Evolutionary conservation across 1,140 invertebrate species (phyloP).

Genomic region (Steinernema feltiae): DNA sequence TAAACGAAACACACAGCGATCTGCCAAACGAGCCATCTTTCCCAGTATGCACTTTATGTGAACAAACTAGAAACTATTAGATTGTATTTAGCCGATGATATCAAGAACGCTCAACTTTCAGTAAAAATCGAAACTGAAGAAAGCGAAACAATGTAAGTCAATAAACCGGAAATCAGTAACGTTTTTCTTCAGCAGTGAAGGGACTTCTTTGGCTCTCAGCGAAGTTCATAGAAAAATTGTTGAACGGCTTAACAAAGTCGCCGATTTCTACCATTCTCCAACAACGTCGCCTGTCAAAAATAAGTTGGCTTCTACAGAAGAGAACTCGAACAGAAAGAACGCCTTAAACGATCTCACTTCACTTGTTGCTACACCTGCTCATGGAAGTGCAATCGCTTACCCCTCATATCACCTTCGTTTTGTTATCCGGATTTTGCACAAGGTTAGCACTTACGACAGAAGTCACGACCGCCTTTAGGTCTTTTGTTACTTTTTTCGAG

Average conservation of each 20-base stretch:
- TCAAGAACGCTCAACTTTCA: no score
- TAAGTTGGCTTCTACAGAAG: neutral
- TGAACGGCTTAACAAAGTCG: neutral
- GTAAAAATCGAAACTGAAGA: no score
- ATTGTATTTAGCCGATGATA: no score
- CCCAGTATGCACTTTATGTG: no score
- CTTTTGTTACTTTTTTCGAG: neutral
- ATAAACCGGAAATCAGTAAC: neutral
- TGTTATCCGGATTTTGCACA: neutral
- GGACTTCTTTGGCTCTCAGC: neutral
- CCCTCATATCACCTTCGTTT: neutral
- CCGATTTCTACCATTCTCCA: neutral
- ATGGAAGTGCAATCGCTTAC: neutral
- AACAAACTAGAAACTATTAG: no score
- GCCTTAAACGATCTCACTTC: neutral
- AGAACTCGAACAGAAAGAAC: neutral
- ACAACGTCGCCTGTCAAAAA: neutral
- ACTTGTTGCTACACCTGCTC: neutral
- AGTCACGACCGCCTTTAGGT: neutral
- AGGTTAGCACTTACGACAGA: neutral
- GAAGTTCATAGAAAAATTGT: neutral
- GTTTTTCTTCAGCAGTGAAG: neutral
- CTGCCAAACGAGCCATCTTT: no score
- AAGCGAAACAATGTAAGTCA: no score
- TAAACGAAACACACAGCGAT: no score